These are phyloP conservation scores for Apis laboriosa DNA, from an alignment of 1,140 invertebrate genomes.

Conservation along the genomic window DNA sequence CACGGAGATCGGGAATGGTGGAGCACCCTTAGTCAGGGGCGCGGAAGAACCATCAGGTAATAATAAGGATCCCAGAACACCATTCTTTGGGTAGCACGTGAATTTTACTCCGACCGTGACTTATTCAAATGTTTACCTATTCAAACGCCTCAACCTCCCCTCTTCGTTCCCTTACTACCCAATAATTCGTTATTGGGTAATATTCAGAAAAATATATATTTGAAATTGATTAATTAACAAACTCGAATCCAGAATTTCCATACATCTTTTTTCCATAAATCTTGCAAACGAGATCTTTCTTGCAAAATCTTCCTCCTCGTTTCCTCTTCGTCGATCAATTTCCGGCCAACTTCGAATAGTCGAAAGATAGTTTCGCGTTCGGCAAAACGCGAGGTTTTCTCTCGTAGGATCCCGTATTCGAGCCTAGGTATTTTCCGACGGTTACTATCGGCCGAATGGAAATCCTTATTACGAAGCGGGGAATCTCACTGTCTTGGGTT, in stretches of 20 bases:
- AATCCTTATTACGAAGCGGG: background rate
- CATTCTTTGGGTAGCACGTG: conserved; percentile 62
- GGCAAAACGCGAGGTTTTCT: no score
- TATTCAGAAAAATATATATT: background rate
- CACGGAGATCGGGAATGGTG: conserved; percentile 66
- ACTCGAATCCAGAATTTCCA: no score
- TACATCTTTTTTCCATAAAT: no score
- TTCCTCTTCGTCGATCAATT: no score
- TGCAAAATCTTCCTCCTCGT: no score
- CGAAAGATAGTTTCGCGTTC: no score
- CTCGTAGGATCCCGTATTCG: background rate
- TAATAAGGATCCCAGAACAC: conserved; percentile 71
- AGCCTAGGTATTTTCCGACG: background rate
- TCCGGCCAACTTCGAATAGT: no score
- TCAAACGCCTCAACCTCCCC: background rate
- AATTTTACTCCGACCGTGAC: conserved; percentile 68
- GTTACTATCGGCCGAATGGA: background rate
- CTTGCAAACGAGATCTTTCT: no score
- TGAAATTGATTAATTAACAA: no score
- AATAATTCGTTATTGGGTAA: background rate
- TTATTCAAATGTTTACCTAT: conserved; percentile 68
- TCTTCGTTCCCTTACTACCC: background rate
- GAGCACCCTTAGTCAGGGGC: conserved; percentile 55
- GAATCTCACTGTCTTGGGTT: conserved; percentile 11
- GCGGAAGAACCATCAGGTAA: conserved; percentile 73